phyloP scores from a whole-genome alignment of 2,888 invertebrate genomes.

The Pandemis cinnamomeana region DNA sequence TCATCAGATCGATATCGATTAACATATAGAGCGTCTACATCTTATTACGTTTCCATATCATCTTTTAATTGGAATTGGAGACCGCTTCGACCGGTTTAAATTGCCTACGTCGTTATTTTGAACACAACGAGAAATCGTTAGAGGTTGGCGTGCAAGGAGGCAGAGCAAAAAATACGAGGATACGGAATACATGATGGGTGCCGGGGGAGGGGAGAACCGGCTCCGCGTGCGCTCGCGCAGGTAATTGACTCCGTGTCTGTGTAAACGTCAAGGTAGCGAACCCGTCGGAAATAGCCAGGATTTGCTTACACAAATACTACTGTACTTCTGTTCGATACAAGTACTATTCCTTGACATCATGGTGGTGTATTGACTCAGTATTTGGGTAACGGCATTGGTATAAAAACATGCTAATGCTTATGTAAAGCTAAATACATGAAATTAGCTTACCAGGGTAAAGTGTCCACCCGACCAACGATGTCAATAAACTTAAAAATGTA shows the following conservation, averaged over 20 bases:
- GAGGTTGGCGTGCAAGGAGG: slow-evolving; percentile 52
- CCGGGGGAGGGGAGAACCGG: slow-evolving; percentile 68
- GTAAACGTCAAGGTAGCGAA: slow-evolving; percentile 14
- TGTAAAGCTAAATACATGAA: too few species aligned
- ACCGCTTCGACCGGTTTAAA: slow-evolving; percentile 23
- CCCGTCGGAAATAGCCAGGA: not conserved
- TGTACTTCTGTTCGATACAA: too few species aligned
- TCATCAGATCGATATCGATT: slow-evolving; percentile 22
- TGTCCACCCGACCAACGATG: too few species aligned
- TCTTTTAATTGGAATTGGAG: slow-evolving; percentile 29
- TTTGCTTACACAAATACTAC: slow-evolving; percentile 5
- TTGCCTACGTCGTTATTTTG: slow-evolving; percentile 43
- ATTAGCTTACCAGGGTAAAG: too few species aligned
- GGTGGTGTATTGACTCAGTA: not conserved
- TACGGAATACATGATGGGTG: slow-evolving; percentile 65
- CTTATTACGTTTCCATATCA: slow-evolving; percentile 16
- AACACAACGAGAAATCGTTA: slow-evolving; percentile 55
- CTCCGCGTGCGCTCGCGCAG: slow-evolving; percentile 77
- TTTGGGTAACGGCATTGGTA: too few species aligned
- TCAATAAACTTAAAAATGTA: too few species aligned
- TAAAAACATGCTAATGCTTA: too few species aligned
- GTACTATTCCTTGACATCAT: not conserved
- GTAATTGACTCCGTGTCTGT: slow-evolving; percentile 72
- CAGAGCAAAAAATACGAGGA: slow-evolving; percentile 68
- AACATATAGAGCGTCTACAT: slow-evolving; percentile 10